Base-by-base conservation (phyloP, 1,140 invertebrate genomes). In the Acromyrmex echinatior region DNA sequence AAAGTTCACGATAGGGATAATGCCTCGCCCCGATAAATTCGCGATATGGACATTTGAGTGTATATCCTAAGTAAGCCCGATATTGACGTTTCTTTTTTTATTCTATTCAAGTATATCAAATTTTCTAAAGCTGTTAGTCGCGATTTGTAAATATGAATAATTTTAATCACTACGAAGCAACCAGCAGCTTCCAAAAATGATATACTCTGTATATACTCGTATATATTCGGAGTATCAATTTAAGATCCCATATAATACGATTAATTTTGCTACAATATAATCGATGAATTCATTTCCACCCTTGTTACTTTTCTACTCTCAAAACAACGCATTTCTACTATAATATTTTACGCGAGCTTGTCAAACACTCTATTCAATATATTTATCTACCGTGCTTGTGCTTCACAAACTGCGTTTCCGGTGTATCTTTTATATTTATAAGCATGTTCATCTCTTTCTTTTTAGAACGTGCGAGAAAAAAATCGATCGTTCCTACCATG, bases 71-170 rank as follows among this genome's bases (percentile, higher is more conserved):
- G 14, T 60, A 74, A 74, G 9, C 2, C 28, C 56, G 53, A 84
- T 74, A 18, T 25, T 5, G 49, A 66, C 1, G 6, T 49, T 53
- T 56, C 31, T 18, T 51, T 12, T 60, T 39, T 56, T 10, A 51
- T 31, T 45, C 9, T 62, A 60, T 18, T 82, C 16, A 60, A 51
- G n/a, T 39, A n/a, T 56, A 66, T 60, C 9, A 49, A 74, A 45
- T 39, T 62, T 62, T 74, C 10, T 0, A 18, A 62, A 70, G 65
- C 80, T 82, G 39, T 82, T 60, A 45, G 39, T 5, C 18, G 12
- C 18, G 21, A 45, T 82, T 80, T 39, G 35, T 80, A 68, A 68
- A 80, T 56, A 80, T 25, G 31, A 66, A 66, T 79, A 79, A 79
- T 80, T 53, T 80, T 28, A 56, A 80, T 68, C 49, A 56, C 78